Evolutionary conservation across 2,797 vertebrate species (phyloP), one percentile per base, ranked within the genome.

Genomic region (Centroberyx gerrardi): DNA sequence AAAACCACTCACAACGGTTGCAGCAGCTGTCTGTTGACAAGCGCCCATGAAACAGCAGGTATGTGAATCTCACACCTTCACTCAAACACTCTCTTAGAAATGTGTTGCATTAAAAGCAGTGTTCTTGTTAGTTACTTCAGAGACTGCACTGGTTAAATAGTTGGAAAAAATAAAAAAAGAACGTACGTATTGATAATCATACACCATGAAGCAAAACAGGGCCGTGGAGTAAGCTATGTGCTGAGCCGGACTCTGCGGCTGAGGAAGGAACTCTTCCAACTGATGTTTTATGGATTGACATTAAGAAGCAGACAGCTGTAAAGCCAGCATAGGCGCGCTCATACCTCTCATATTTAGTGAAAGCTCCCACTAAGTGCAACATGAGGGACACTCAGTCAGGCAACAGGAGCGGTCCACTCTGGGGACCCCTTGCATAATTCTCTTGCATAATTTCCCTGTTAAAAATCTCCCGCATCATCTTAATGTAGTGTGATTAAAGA

Each of bases 401-500:
- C 86, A 82, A 76, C 71, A 72, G 72, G 73, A 78, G 73, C 18
- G 64, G 59, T 56, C 70, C 72, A 76, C 82, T 72, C 52, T 1
- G 4, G 74, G 69, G 74, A 82, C 55, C 48, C 22, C 54, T 72
- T 72, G 74, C 74, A 73, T 90, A 86, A 87, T 85, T 66, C 72
- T 64, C 44, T 53, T 76, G 81, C 72, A 78, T 86, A 72, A 85
- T 85, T 82, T 52, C 27, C 58, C 40, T 48, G 61, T 71, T 74
- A 54, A 84, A 83, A 87, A 76, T 55, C 15, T 69, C 65, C 76
- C 52, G 80, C 85, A 62, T 85, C 84, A 74, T 91, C 76, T 77
- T 87, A 87, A 90, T 80, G 68, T 69, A 61, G 59, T 65, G 66
- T 88, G 85, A 91, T 90, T 88, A 92, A 90, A 76, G 58, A 85